A percentile compares a stretch with the other conserved stretches of the same genome.
Conservation (phyloP, 2,797 vertebrate genomes). For the Serranus cabrilla region DNA sequence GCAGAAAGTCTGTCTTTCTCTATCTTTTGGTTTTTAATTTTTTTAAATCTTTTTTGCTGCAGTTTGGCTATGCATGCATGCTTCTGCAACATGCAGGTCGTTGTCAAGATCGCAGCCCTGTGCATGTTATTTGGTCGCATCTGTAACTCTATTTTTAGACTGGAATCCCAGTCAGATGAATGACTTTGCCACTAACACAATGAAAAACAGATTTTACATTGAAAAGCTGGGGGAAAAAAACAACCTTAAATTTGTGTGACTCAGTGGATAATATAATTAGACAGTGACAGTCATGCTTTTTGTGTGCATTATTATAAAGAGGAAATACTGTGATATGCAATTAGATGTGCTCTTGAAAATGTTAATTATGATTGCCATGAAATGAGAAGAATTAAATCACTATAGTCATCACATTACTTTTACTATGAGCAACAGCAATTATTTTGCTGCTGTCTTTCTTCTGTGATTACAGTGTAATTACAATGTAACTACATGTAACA, state of each 20-base stretch:
- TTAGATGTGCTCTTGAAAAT: constrained; percentile 17
- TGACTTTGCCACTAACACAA: constrained; percentile 45
- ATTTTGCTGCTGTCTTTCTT: constrained; percentile 18
- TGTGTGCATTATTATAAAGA: constrained; percentile 17
- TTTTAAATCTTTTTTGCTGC: neutral
- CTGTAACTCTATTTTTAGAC: constrained; percentile 63
- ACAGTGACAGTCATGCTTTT: neutral
- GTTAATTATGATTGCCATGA: neutral
- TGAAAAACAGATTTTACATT: constrained; percentile 46
- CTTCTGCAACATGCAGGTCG: constrained; percentile 9
- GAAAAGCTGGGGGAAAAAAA: constrained; percentile 34
- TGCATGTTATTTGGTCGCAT: constrained; percentile 53
- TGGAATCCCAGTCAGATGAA: constrained; percentile 48
- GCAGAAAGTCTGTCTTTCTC: neutral
- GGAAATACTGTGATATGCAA: constrained; percentile 10
- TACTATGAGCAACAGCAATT: constrained; percentile 3
- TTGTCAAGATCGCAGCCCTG: constrained; percentile 3
- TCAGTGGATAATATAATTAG: constrained; percentile 1
- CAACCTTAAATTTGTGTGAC: constrained; percentile 21
- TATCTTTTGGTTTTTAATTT: neutral
- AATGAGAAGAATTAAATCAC: constrained; percentile 37
- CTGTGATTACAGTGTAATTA: constrained; percentile 48
- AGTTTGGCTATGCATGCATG: neutral
- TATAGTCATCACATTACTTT: constrained; percentile 20
- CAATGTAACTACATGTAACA: constrained; percentile 41